Percentiles rank a stretch among this genome's conserved stretches.
Conservation (phyloP, 2,888 invertebrate genomes). For the Ceraclea dissimilis region DNA sequence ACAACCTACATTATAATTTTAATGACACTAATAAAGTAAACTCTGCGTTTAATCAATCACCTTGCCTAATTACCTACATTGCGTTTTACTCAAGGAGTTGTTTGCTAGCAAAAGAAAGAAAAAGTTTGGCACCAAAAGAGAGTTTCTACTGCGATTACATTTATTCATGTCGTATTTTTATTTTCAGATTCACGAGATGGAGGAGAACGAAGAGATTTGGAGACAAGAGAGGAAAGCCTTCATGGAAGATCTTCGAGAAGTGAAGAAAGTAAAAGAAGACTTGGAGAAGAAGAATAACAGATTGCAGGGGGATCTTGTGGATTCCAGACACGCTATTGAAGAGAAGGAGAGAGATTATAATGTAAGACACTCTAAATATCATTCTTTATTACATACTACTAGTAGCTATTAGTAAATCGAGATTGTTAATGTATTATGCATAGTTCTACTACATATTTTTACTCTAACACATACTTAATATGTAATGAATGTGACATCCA, state of each 20-base stretch:
- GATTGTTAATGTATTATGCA: too few species aligned
- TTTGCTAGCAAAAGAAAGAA: background rate
- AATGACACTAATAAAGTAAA: background rate
- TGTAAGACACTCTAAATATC: background rate
- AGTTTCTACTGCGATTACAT: too few species aligned
- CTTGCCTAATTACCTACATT: too few species aligned
- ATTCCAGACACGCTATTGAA: background rate
- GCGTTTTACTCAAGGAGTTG: too few species aligned
- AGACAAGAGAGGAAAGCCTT: conserved; percentile 48
- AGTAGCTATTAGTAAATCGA: too few species aligned
- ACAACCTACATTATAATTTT: background rate
- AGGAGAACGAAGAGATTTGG: conserved; percentile 50
- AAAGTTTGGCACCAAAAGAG: background rate
- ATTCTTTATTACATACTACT: background rate
- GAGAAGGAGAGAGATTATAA: background rate
- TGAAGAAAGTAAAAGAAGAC: conserved; percentile 43
- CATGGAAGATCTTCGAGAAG: conserved; percentile 46
- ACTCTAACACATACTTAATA: too few species aligned
- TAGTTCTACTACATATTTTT: too few species aligned
- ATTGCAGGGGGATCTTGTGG: conserved; percentile 35
- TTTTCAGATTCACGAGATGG: conserved; percentile 47
- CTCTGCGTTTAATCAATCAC: too few species aligned
- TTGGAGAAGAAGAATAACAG: conserved; percentile 39
- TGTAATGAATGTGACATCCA: too few species aligned
- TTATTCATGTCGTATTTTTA: too few species aligned